Evolutionary conservation across 1,140 invertebrate genomes (phyloP).

Genomic region (Achroia grisella): DNA sequence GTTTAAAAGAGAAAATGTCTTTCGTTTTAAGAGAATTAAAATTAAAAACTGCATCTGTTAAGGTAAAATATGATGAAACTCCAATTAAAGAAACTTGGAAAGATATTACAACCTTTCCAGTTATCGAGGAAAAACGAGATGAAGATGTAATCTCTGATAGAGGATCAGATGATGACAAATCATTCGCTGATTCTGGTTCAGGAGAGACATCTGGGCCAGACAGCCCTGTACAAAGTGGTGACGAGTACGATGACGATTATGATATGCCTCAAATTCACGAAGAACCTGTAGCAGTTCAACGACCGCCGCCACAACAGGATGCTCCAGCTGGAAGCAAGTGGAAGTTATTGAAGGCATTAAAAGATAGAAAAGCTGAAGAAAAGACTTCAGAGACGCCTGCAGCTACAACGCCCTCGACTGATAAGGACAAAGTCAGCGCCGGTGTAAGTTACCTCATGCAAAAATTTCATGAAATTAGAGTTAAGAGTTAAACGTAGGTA

Average conservation of each 20-base stretch:
- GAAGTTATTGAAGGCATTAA: slow-evolving; percentile 91
- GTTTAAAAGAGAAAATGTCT: slow-evolving; percentile 85
- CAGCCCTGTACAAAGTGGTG: slow-evolving; percentile 82
- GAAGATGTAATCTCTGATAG: slow-evolving; percentile 28
- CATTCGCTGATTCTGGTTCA: slow-evolving; percentile 76
- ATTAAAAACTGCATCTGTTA: slow-evolving; percentile 75
- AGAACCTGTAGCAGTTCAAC: slow-evolving; percentile 57
- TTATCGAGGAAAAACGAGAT: slow-evolving; percentile 45
- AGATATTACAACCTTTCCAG: slow-evolving; percentile 63
- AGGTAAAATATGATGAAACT: slow-evolving; percentile 63
- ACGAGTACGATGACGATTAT: slow-evolving; percentile 79
- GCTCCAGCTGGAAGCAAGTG: slow-evolving; percentile 86
- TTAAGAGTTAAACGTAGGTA: slow-evolving; percentile 71
- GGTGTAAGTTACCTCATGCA: slow-evolving; percentile 75
- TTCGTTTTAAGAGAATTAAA: slow-evolving; percentile 83
- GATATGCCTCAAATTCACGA: slow-evolving; percentile 74
- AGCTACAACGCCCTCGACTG: slow-evolving; percentile 76
- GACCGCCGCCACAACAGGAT: slow-evolving; percentile 66
- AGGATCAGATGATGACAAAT: slow-evolving; percentile 65
- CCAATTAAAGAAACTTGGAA: slow-evolving; percentile 59
- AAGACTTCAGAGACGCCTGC: slow-evolving; percentile 80
- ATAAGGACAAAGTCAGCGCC: slow-evolving; percentile 79
- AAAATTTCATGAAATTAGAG: slow-evolving; percentile 77
- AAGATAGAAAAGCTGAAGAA: slow-evolving; percentile 91
- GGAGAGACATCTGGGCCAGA: slow-evolving; percentile 91